These are phyloP conservation scores for Drosophila sechellia DNA, from an alignment of 1,140 invertebrate genomes.

Conservation along the genomic window DNA sequence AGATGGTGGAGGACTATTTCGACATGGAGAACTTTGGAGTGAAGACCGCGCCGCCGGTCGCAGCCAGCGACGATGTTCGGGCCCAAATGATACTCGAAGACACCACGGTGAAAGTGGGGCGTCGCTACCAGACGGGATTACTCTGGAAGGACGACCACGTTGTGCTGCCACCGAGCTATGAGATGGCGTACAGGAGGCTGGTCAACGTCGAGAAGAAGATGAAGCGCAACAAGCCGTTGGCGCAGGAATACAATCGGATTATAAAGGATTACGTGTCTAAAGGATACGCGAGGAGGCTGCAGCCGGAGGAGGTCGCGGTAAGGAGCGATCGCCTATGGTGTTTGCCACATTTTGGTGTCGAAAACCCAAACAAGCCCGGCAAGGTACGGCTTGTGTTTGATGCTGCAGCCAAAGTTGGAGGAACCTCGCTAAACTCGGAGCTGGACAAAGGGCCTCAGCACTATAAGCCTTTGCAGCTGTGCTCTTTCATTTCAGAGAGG, in stretches of 20 bases:
- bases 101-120: neutral
- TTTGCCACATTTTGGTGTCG: no score
- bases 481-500: neutral
- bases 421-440: neutral
- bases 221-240: neutral
- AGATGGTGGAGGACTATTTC: neutral
- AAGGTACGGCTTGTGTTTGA: neutral
- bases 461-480: neutral
- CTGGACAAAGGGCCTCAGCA: neutral
- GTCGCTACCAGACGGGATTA: neutral
- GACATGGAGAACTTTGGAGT: neutral
- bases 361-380: neutral
- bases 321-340: no score
- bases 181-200: neutral
- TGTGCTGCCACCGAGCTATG: conserved; percentile 1
- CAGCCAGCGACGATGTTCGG: neutral
- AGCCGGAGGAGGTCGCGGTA: no score
- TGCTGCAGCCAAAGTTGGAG: neutral
- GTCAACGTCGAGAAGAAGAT: neutral
- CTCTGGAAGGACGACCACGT: conserved; percentile 2
- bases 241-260: neutral
- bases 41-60: neutral
- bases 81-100: neutral
- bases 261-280: neutral
- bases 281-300: no score